Conservation (phyloP, 1,140 invertebrate species). For the Polypedilum vanderplanki region DNA sequence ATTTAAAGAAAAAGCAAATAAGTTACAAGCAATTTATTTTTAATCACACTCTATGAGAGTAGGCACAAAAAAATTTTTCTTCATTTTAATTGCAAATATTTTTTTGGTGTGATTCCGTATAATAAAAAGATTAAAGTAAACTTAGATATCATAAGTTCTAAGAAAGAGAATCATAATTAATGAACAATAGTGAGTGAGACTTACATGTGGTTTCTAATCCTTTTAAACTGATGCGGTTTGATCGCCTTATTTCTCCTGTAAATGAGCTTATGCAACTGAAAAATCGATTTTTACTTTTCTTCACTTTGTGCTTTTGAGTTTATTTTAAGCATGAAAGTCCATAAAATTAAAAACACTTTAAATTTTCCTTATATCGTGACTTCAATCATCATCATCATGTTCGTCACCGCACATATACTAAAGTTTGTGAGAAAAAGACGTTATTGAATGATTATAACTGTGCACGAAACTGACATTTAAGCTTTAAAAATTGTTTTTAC, state of each 20-base stretch:
- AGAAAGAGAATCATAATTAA: not conserved
- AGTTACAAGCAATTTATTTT: conserved; percentile 19
- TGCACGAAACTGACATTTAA: conserved; percentile 1
- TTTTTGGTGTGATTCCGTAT: too few relatives aligned
- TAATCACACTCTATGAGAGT: conserved; percentile 4
- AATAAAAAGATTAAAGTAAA: too few relatives aligned
- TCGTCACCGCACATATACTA: not conserved
- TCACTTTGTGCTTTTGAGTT: not conserved
- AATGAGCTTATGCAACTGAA: not conserved
- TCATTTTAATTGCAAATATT: too few relatives aligned
- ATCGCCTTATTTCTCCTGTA: not conserved
- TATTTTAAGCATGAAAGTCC: not conserved
- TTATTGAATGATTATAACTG: not conserved
- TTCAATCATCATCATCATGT: not conserved
- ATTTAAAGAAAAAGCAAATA: not conserved
- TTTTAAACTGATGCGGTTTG: conserved; percentile 7
- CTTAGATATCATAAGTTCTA: not conserved
- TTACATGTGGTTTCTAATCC: not conserved
- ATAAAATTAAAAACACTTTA: not conserved
- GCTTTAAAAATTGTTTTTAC: too few relatives aligned
- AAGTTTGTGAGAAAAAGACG: not conserved
- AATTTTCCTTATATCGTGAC: not conserved
- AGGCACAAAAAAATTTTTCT: not conserved
- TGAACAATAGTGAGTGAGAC: not conserved
- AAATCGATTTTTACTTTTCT: not conserved